Conservation (phyloP, 2,113 vertebrate genomes). For the Ardeotis arabs region DNA sequence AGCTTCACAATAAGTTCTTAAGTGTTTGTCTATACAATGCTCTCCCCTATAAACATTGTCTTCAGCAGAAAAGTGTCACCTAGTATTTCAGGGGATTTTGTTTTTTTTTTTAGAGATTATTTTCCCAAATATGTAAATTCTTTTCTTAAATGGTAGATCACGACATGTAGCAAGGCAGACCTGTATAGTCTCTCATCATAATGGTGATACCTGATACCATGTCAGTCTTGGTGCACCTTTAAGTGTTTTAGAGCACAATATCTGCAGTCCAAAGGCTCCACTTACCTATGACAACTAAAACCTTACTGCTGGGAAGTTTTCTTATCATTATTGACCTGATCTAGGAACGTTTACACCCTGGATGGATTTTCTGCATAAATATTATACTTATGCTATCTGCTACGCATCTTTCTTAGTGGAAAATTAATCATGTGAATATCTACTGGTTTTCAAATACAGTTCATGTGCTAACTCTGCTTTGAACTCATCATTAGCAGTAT, state of each 20-base stretch:
- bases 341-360: background rate
- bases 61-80: background rate
- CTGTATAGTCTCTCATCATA: background rate
- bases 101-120: background rate
- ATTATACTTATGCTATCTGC: rapidly evolving
- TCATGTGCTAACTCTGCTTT: background rate
- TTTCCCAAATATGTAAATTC: background rate
- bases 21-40: background rate
- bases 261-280: background rate
- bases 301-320: background rate
- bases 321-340: background rate
- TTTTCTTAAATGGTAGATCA: background rate
- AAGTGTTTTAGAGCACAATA: background rate
- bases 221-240: background rate
- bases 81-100: background rate
- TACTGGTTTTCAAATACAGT: background rate
- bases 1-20: background rate
- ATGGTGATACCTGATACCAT: background rate
- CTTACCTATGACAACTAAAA: background rate
- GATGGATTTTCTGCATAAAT: background rate
- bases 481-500: background rate
- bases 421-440: background rate
- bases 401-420: background rate
- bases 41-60: background rate
- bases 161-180: background rate